Conservation (phyloP, 2,888 invertebrate genomes). For the Tachina lurida region DNA sequence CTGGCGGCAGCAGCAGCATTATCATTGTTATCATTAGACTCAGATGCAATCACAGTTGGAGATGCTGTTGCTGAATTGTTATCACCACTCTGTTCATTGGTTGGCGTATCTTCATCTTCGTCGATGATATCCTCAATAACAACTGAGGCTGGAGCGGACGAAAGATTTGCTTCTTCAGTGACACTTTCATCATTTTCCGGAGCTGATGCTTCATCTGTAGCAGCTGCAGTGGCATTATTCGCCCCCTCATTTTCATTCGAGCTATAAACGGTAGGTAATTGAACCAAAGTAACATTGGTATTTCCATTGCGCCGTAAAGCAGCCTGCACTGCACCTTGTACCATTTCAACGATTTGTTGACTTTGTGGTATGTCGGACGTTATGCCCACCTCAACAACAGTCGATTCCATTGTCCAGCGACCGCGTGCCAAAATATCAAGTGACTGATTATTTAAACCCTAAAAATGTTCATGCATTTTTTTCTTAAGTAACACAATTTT, state of each 20-base stretch:
- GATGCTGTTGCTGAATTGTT: slow-evolving; percentile 51
- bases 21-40: slow-evolving; percentile 51
- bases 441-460: slow-evolving; percentile 82
- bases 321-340: slow-evolving; percentile 82
- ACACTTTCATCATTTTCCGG: slow-evolving; percentile 55
- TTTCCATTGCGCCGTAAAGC: slow-evolving; percentile 81
- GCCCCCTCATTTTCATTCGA: slow-evolving; percentile 74
- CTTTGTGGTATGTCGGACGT: slow-evolving; percentile 82
- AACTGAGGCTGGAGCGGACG: slow-evolving; percentile 74
- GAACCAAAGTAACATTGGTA: slow-evolving; percentile 81
- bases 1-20: slow-evolving; percentile 39
- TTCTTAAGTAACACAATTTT: background rate
- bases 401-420: slow-evolving; percentile 83
- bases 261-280: slow-evolving; percentile 80
- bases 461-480: slow-evolving; percentile 16
- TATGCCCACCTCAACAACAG: slow-evolving; percentile 83
- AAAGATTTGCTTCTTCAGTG: slow-evolving; percentile 29
- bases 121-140: slow-evolving; percentile 78
- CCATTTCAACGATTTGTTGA: slow-evolving; percentile 82
- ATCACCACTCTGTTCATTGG: slow-evolving; percentile 57
- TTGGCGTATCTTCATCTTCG: slow-evolving; percentile 73
- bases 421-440: slow-evolving; percentile 83
- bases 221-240: slow-evolving; percentile 50
- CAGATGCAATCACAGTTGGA: slow-evolving; percentile 30
- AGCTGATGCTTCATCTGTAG: slow-evolving; percentile 34